Evolutionary conservation across 2,888 invertebrate genomes (phyloP).

Genomic region (Sarcophaga caerulescens): DNA sequence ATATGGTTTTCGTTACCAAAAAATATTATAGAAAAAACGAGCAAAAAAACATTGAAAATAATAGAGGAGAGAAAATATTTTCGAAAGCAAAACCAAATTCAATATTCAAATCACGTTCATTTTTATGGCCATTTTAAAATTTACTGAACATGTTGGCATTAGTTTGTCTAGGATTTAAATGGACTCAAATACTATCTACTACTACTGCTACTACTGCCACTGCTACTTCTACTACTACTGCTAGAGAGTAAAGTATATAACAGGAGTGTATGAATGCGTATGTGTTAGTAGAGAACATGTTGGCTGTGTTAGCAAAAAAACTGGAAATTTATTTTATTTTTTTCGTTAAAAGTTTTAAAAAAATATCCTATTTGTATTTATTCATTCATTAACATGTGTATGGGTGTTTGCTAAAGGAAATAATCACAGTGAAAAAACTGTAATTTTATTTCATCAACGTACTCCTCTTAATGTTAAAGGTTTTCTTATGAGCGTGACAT

Average conservation of each 20-base stretch:
- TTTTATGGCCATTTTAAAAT: slow-evolving; percentile 63
- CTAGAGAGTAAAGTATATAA: not conserved
- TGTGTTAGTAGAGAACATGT: not conserved
- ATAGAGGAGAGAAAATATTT: not conserved
- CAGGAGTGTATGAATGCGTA: not conserved
- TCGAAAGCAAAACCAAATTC: slow-evolving; percentile 6
- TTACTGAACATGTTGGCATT: slow-evolving; percentile 59
- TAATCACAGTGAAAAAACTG: too few species aligned
- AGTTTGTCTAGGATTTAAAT: slow-evolving; percentile 58
- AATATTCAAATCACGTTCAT: slow-evolving; percentile 59
- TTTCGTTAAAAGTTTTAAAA: slow-evolving; percentile 16
- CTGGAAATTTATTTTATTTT: slow-evolving; percentile 19
- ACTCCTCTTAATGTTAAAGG: too few species aligned
- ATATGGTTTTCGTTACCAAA: not conserved
- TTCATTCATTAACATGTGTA: too few species aligned
- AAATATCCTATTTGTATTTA: not conserved
- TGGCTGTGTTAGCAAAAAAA: not conserved
- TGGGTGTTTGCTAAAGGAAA: too few species aligned
- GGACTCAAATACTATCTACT: slow-evolving; percentile 15
- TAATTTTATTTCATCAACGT: too few species aligned
- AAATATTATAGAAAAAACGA: too few species aligned
- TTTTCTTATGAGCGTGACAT: too few species aligned
- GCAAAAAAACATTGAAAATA: slow-evolving; percentile 10
- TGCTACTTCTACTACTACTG: not conserved
- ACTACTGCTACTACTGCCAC: too few species aligned